phyloP scores from a whole-genome alignment of 2,888 invertebrate species.

The Macrophya alboannulata region DNA sequence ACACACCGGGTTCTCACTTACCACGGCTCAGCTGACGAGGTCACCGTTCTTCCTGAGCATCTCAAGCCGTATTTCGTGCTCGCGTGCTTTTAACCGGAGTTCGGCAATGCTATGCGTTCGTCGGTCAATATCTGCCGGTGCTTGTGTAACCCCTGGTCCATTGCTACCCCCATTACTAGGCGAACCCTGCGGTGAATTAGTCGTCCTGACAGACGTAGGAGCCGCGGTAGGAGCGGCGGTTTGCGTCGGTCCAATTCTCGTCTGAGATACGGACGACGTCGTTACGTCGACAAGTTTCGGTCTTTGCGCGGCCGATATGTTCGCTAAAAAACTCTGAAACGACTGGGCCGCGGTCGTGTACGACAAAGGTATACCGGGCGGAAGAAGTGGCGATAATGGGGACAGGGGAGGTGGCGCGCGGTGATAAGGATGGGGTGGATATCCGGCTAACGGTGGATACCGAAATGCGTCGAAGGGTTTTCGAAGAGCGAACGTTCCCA shows the following conservation, averaged over 20 bases:
- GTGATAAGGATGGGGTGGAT: conserved; percentile 83
- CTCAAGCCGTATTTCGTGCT: conserved; percentile 93
- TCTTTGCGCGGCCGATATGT: conserved; percentile 86
- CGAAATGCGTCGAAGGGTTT: conserved; percentile 85
- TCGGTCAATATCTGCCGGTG: conserved; percentile 88
- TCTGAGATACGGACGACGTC: conserved; percentile 78
- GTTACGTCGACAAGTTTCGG: conserved; percentile 79
- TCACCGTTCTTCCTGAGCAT: conserved; percentile 91
- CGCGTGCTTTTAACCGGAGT: conserved; percentile 92
- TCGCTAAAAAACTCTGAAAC: conserved; percentile 93
- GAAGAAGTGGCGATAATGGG: conserved; percentile 83
- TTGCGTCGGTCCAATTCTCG: conserved; percentile 68
- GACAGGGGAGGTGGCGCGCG: conserved; percentile 85
- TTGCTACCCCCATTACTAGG: conserved; percentile 80
- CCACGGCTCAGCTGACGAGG: conserved; percentile 87
- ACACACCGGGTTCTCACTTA: conserved; percentile 17
- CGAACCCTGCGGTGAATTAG: conserved; percentile 68
- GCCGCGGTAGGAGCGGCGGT: conserved; percentile 61
- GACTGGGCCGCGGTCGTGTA: conserved; percentile 83
- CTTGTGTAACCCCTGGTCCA: conserved; percentile 73
- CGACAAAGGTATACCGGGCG: conserved; percentile 71
- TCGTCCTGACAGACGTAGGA: conserved; percentile 61
- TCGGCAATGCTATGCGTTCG: conserved; percentile 94
- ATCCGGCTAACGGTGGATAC: conserved; percentile 87
- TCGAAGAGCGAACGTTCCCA: conserved; percentile 87